Conservation (phyloP, 2,888 invertebrate species). For the Orchesella flavescens region DNA sequence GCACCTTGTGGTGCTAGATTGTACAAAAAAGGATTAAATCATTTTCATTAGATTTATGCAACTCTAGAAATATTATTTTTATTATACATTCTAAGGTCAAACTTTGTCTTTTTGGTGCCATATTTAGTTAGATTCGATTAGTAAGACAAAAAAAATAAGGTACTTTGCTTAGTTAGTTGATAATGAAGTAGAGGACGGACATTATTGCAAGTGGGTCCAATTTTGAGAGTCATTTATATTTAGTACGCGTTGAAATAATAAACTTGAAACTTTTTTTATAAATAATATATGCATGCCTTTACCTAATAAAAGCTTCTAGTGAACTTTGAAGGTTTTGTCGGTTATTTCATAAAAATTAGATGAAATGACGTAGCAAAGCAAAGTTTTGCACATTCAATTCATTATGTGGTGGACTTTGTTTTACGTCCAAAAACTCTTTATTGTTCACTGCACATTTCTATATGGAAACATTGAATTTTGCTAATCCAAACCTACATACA, state of each 20-base stretch:
- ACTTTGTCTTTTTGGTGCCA: background rate
- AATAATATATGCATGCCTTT: no score
- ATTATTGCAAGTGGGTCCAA: no score
- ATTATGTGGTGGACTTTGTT: background rate
- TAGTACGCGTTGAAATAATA: no score
- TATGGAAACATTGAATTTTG: no score
- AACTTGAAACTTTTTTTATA: no score
- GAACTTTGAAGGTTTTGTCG: background rate
- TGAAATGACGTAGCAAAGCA: conserved; percentile 1
- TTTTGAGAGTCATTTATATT: no score
- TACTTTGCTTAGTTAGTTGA: background rate
- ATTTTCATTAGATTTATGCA: conserved; percentile 15
- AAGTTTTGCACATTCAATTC: background rate
- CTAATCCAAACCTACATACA: no score
- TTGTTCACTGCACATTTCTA: no score
- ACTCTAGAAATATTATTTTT: background rate
- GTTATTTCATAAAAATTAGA: background rate
- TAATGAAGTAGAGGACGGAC: background rate
- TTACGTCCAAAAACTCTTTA: background rate
- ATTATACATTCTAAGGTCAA: conserved; percentile 25
- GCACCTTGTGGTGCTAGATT: background rate
- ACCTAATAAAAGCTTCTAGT: background rate
- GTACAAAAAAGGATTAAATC: conserved; percentile 33
- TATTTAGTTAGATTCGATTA: background rate
- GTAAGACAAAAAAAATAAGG: background rate